Evolutionary conservation across 2,888 invertebrate species (phyloP).

Genomic region (Cenopis cana): DNA sequence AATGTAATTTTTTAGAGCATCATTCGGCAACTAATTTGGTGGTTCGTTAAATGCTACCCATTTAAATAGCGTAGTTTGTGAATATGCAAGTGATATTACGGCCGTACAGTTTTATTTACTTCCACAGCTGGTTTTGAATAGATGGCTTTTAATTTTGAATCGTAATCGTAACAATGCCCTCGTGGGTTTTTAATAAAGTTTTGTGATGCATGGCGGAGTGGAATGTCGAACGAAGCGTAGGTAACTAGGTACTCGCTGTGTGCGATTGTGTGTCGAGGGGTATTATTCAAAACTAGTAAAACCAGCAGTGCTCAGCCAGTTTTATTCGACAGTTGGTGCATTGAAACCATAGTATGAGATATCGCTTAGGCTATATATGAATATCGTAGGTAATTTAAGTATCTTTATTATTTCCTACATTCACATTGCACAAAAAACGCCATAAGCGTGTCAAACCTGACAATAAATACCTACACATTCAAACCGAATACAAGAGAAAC

Average conservation of each 20-base stretch:
- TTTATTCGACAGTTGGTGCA: background rate
- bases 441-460: too few species aligned
- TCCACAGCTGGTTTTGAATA: slow-evolving; percentile 47
- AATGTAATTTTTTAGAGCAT: too few species aligned
- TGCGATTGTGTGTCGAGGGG: background rate
- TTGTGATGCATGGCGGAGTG: background rate
- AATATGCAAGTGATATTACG: slow-evolving; percentile 59
- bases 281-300: background rate
- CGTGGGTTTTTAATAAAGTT: slow-evolving; percentile 11
- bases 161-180: slow-evolving; percentile 29
- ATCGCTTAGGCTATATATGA: too few species aligned
- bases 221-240: background rate
- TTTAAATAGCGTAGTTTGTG: slow-evolving; percentile 61
- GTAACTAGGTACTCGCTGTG: too few species aligned
- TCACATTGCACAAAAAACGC: background rate
- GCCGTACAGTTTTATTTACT: slow-evolving; percentile 60
- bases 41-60: too few species aligned
- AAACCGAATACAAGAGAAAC: too few species aligned
- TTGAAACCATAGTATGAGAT: background rate
- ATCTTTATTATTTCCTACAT: background rate
- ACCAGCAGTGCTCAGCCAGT: background rate
- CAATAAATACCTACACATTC: too few species aligned
- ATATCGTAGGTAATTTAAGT: too few species aligned
- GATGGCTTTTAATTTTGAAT: slow-evolving; percentile 40
- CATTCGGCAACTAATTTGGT: too few species aligned